A percentile compares a stretch with the other conserved stretches of the same genome.
phyloP scores from a whole-genome alignment of 2,797 vertebrate species.

The Columba guinea region DNA sequence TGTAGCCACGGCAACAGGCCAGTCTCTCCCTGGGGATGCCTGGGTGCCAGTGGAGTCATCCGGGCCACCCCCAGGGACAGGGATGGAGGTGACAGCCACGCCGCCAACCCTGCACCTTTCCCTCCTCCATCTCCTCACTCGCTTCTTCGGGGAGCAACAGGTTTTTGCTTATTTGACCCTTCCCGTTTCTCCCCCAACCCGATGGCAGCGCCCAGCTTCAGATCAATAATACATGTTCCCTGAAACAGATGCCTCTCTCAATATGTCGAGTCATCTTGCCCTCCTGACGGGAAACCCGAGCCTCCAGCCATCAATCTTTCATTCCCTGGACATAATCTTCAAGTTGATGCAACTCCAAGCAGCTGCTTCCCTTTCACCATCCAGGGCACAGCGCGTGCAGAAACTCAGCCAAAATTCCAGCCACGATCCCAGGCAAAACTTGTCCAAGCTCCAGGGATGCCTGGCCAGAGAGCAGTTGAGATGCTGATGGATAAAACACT shows the following conservation, averaged over 20 bases:
- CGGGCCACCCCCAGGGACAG: accelerated
- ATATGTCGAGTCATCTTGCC: neutral
- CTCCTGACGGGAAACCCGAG: conserved; percentile 42
- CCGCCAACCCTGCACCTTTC: accelerated
- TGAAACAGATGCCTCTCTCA: conserved; percentile 68
- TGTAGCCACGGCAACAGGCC: neutral
- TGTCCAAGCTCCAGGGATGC: neutral
- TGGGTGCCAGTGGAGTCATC: neutral
- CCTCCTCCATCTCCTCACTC: neutral
- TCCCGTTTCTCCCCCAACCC: neutral
- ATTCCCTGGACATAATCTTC: conserved; percentile 46
- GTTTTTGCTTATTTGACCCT: neutral
- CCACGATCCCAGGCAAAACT: neutral
- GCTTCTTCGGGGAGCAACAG: neutral
- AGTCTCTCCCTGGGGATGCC: neutral
- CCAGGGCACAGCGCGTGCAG: neutral
- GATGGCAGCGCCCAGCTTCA: neutral
- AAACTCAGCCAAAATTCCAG: neutral
- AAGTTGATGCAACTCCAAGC: neutral
- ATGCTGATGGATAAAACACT: neutral
- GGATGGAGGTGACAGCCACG: neutral
- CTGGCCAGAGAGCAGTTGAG: neutral
- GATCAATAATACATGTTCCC: conserved; percentile 69
- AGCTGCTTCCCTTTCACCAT: conserved; percentile 13
- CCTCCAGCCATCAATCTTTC: conserved; percentile 68